These are phyloP conservation scores for Macrotis lagotis DNA, from an alignment of 2,113 vertebrate genomes.

Conservation along the genomic window DNA sequence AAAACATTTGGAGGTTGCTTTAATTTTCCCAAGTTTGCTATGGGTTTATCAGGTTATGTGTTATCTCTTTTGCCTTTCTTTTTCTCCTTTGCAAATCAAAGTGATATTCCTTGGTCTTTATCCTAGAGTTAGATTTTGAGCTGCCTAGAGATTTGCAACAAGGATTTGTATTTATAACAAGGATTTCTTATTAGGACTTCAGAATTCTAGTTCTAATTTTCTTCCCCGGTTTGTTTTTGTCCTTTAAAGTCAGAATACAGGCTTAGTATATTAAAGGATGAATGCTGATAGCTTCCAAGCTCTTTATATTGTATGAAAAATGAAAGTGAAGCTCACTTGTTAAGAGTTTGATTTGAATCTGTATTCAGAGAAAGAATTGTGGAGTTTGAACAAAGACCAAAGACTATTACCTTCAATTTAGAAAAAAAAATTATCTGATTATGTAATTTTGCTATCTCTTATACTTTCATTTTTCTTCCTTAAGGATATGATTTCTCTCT, in stretches of 20 bases:
- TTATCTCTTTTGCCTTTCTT: background rate
- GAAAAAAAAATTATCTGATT: no score
- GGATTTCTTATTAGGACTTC: background rate
- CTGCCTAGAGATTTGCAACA: background rate
- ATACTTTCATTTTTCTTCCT: no score
- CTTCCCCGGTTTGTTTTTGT: background rate
- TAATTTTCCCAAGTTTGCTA: background rate
- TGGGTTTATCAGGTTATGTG: background rate
- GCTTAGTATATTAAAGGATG: background rate
- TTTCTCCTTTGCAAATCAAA: background rate
- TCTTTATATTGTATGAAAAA: no score
- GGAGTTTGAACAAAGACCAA: no score
- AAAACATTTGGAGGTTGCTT: no score
- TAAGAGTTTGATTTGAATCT: slow-evolving; percentile 12
- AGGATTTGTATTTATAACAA: background rate
- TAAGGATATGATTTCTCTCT: no score
- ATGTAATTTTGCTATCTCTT: no score
- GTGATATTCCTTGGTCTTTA: background rate
- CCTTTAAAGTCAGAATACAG: background rate
- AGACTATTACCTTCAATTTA: no score
- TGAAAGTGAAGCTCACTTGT: background rate
- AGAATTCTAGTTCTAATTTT: background rate
- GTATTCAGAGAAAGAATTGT: no score
- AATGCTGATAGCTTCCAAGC: no score
- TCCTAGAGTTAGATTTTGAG: slow-evolving; percentile 28